phyloP scores from a whole-genome alignment of 2,113 vertebrate genomes.

The Ageneiosus marmoratus region DNA sequence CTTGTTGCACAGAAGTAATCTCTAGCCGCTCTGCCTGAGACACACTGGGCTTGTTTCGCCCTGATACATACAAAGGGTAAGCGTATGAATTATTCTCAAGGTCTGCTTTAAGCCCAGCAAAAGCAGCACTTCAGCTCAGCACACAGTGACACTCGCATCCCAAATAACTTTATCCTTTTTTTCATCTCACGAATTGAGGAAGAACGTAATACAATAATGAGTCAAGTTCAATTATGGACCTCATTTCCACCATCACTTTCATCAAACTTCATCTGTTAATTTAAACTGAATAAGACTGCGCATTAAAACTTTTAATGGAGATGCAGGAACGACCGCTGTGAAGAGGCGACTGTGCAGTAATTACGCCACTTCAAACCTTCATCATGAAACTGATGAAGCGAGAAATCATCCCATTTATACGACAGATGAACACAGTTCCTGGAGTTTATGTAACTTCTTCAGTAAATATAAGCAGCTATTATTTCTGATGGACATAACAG shows the following conservation, averaged over 20 bases:
- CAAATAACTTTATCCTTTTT: not conserved
- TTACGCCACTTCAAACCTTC: not conserved
- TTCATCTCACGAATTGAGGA: not conserved
- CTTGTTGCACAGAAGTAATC: conserved; percentile 20
- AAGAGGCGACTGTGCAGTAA: not conserved
- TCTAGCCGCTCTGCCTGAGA: not conserved
- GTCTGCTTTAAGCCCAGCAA: not conserved
- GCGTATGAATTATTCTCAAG: conserved; percentile 11
- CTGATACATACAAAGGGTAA: conserved; percentile 13
- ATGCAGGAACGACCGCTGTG: not conserved
- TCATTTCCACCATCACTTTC: not conserved
- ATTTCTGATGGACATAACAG: not conserved
- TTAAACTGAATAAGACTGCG: not conserved
- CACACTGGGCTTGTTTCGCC: not conserved
- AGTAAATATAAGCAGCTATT: not conserved
- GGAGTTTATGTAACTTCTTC: not conserved
- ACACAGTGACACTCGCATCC: conserved; percentile 1
- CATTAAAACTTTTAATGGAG: conserved; percentile 3
- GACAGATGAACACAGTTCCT: not conserved
- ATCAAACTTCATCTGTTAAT: conserved; percentile 13
- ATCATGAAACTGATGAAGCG: not conserved
- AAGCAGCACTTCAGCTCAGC: not conserved
- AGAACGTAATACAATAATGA: not conserved
- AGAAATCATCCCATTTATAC: not conserved
- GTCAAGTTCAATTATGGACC: conserved; percentile 2